Conservation (phyloP, 2,888 invertebrate species). For the Meta bourneti region DNA sequence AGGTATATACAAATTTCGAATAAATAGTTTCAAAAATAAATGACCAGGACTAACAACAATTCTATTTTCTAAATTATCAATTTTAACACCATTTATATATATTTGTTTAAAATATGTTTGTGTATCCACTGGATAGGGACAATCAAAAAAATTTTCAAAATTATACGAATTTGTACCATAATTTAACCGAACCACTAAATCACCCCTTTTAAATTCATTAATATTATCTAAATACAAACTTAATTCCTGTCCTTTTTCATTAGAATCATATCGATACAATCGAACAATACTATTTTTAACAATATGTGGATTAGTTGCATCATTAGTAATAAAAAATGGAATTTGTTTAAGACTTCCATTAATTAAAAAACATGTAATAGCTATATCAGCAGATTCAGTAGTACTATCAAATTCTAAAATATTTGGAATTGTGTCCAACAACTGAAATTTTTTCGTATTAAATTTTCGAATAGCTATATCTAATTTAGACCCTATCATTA, state of each 20-base stretch:
- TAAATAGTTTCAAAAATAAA: constrained; percentile 57
- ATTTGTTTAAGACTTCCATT: constrained; percentile 55
- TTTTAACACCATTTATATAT: constrained; percentile 32
- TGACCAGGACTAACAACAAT: constrained; percentile 48
- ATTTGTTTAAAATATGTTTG: constrained; percentile 30
- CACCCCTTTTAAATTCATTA: constrained; percentile 23
- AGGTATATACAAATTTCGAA: constrained; percentile 41
- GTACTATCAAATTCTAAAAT: constrained; percentile 2
- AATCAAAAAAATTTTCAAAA: constrained; percentile 42
- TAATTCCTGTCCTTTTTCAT: constrained; percentile 52
- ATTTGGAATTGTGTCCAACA: constrained; percentile 14
- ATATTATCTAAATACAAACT: constrained; percentile 34
- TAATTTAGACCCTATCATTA: constrained; percentile 51
- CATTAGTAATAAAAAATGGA: constrained; percentile 62
- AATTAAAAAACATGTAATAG: constrained; percentile 42
- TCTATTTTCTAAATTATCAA: constrained; percentile 63
- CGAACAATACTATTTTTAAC: constrained; percentile 42
- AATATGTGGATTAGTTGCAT: constrained; percentile 45
- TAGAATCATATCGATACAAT: constrained; percentile 39
- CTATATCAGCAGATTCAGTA: constrained; percentile 34
- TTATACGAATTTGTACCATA: constrained; percentile 15
- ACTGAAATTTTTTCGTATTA: not conserved
- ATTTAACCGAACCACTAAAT: constrained; percentile 30
- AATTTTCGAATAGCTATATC: constrained; percentile 46
- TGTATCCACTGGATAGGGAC: constrained; percentile 34